phyloP scores from a whole-genome alignment of 2,797 vertebrate genomes.

The Salmo trutta region DNA sequence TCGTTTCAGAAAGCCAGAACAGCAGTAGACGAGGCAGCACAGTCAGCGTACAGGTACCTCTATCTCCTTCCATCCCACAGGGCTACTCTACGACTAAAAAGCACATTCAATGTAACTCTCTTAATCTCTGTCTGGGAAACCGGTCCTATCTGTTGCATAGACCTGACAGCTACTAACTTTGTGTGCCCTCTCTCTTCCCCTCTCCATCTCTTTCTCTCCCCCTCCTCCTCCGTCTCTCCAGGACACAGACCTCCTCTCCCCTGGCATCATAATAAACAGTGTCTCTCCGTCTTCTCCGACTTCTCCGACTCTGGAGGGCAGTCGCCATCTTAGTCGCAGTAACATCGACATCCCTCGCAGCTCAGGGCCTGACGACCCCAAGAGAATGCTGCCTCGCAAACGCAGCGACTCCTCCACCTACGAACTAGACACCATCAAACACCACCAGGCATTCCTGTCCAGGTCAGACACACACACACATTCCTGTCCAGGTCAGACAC shows the following conservation, averaged over 20 bases:
- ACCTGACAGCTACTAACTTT: not conserved
- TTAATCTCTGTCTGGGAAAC: too few species aligned
- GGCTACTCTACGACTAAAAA: too few species aligned
- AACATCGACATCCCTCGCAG: conserved; percentile 94
- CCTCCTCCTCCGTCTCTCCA: conserved; percentile 45
- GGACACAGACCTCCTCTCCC: conserved; percentile 93
- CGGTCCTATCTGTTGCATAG: not conserved
- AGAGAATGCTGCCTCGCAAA: conserved; percentile 88
- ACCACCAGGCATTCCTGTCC: conserved; percentile 96
- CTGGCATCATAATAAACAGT: conserved; percentile 85
- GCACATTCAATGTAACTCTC: too few species aligned
- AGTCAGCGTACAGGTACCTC: conserved; percentile 87
- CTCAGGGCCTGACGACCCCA: conserved; percentile 81
- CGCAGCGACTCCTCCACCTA: conserved; percentile 97
- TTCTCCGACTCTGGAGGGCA: conserved; percentile 81
- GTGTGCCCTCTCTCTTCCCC: not conserved
- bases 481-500: too few species aligned
- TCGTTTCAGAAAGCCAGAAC: conserved; percentile 89
- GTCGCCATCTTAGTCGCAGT: conserved; percentile 93
- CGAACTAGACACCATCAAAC: conserved; percentile 94
- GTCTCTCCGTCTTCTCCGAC: conserved; percentile 73
- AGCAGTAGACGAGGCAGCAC: conserved; percentile 94
- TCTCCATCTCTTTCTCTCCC: not conserved
- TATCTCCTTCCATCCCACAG: not conserved
- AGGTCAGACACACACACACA: conserved; percentile 75